Percentiles rank a stretch among this genome's conserved stretches.
Conservation (phyloP, 92 coral and sea anemone species). For the Porites divaricata region DNA sequence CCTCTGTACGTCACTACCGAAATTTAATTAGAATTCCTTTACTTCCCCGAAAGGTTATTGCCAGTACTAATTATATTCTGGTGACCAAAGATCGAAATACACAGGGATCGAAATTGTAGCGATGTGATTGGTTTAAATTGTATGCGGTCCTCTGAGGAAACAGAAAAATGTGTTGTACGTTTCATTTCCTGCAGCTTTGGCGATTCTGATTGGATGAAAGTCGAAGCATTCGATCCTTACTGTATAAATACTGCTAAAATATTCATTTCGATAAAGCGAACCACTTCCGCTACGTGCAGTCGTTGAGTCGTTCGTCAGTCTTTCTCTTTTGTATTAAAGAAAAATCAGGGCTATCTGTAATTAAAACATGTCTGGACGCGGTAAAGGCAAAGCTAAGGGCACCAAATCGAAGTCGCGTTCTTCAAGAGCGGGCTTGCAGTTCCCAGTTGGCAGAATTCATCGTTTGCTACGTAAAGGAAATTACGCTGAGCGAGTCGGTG, state of each 20-base stretch:
- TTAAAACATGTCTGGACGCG: conserved; percentile 46
- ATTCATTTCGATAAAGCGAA: not conserved
- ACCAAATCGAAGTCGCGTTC: conserved; percentile 48
- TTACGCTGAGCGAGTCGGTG: conserved; percentile 51
- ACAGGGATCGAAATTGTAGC: conserved; percentile 5
- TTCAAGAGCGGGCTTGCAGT: conserved; percentile 45
- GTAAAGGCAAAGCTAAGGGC: conserved; percentile 52
- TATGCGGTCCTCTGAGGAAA: conserved; percentile 14
- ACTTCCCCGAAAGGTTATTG: not conserved
- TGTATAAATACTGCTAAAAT: conserved; percentile 1
- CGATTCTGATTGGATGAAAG: conserved; percentile 22
- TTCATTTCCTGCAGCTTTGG: not conserved
- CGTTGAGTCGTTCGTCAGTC: not conserved
- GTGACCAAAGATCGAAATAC: not conserved
- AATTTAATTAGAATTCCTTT: not conserved
- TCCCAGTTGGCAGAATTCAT: conserved; percentile 50
- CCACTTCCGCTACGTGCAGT: conserved; percentile 3
- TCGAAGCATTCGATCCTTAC: conserved; percentile 1
- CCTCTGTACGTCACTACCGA: not conserved
- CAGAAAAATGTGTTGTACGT: not conserved
- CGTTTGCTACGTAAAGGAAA: conserved; percentile 46
- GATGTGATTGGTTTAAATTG: not conserved
- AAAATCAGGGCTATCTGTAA: not conserved
- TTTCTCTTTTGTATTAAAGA: no score
- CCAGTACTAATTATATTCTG: not conserved